Conservation (phyloP, 2,797 vertebrate genomes). For the Mormyrus hasselquistii region DNA sequence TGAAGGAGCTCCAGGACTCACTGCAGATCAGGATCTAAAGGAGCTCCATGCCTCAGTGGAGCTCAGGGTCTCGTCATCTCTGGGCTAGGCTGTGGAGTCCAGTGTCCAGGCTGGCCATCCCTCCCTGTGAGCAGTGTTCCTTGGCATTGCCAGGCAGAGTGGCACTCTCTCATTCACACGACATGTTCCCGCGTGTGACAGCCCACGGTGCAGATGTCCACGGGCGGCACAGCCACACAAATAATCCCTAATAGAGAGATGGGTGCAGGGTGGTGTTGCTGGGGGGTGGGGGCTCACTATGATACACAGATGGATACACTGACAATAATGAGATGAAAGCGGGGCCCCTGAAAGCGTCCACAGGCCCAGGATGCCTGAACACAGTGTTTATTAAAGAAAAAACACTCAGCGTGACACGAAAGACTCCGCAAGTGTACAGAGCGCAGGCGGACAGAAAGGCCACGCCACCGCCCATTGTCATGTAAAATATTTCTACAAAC, state of each 20-base stretch:
- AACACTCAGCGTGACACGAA: slow-evolving; percentile 56
- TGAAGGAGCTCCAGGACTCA: not conserved
- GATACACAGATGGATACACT: slow-evolving; percentile 54
- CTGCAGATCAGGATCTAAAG: not conserved
- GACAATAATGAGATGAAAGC: slow-evolving; percentile 60
- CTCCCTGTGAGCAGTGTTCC: slow-evolving; percentile 9
- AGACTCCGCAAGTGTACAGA: slow-evolving; percentile 52
- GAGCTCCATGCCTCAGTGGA: not conserved
- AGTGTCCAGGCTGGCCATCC: slow-evolving; percentile 18
- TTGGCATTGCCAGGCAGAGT: not conserved
- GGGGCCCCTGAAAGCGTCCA: slow-evolving; percentile 45
- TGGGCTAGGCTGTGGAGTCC: slow-evolving; percentile 32
- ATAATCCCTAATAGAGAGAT: slow-evolving; percentile 37
- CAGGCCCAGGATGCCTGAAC: slow-evolving; percentile 51
- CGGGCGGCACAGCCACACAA: not conserved
- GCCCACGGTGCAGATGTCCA: not conserved
- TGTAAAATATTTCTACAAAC: slow-evolving; percentile 48
- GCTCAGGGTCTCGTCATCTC: slow-evolving; percentile 19
- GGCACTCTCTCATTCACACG: not conserved
- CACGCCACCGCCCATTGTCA: slow-evolving; percentile 53
- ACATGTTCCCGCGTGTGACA: not conserved
- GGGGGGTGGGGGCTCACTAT: slow-evolving; percentile 47
- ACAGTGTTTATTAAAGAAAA: slow-evolving; percentile 41
- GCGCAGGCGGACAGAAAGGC: slow-evolving; percentile 59
- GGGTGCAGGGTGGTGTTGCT: slow-evolving; percentile 32